These are phyloP conservation scores for Pantherophis alleghaniensis DNA, from an alignment of 2,797 vertebrate genomes.

Conservation along the genomic window DNA sequence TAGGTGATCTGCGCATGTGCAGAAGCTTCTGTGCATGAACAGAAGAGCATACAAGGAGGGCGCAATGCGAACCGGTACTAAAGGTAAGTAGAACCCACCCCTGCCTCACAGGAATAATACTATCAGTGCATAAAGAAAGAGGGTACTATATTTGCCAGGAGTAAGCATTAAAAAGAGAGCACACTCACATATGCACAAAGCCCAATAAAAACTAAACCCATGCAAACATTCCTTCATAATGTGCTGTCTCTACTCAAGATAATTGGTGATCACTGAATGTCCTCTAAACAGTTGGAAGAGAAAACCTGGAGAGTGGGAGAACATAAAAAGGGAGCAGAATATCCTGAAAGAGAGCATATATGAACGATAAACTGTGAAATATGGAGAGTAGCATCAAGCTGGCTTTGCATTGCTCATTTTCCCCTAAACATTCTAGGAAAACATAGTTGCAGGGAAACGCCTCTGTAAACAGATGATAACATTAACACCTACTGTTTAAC, in stretches of 20 bases:
- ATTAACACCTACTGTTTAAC: not conserved
- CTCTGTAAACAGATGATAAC: not conserved
- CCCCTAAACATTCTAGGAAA: slow-evolving; percentile 1
- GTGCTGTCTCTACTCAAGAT: not conserved
- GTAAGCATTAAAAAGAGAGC: not conserved
- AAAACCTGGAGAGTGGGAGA: not conserved
- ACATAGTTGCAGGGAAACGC: not conserved
- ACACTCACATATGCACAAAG: not conserved
- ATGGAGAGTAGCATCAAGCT: not conserved
- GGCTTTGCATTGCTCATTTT: not conserved
- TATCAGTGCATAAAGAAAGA: not conserved
- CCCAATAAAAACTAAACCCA: not conserved
- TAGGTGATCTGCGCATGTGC: too few species aligned
- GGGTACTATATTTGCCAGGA: not conserved
- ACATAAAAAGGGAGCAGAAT: not conserved
- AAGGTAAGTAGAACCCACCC: too few species aligned
- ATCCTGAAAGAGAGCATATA: not conserved
- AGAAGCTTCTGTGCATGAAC: too few species aligned
- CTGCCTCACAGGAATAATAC: not conserved
- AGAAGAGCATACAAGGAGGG: too few species aligned
- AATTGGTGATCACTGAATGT: not conserved
- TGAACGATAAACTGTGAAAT: not conserved
- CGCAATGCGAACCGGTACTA: too few species aligned
- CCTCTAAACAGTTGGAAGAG: not conserved
- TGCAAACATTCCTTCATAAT: not conserved